These are phyloP conservation scores for Anoplopoma fimbria DNA, from an alignment of 2,113 vertebrate genomes.

Conservation along the genomic window DNA sequence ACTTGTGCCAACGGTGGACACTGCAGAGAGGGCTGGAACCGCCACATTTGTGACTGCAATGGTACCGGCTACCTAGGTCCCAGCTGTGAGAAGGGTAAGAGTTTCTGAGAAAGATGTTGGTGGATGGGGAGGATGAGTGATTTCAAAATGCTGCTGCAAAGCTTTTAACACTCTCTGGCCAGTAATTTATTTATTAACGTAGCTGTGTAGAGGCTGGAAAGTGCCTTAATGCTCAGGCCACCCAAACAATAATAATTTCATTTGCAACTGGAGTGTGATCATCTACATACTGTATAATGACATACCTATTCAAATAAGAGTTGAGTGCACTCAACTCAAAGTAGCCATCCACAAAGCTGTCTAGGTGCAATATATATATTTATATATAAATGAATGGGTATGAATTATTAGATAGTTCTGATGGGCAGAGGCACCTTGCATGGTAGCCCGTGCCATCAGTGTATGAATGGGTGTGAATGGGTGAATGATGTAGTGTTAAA, in stretches of 20 bases:
- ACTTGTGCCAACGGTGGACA: conserved; percentile 88
- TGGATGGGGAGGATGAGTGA: conserved; percentile 25
- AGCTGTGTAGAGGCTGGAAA: conserved; percentile 40
- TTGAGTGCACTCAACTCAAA: neutral
- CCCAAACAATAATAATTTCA: conserved; percentile 39
- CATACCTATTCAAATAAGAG: conserved; percentile 40
- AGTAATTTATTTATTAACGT: conserved; percentile 70
- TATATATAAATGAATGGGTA: neutral
- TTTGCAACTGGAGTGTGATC: conserved; percentile 29
- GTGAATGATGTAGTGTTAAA: too few species aligned
- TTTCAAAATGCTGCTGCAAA: conserved; percentile 48
- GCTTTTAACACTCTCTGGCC: conserved; percentile 67
- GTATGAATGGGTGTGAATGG: too few species aligned
- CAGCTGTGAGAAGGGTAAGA: conserved; percentile 90
- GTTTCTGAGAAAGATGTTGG: conserved; percentile 1
- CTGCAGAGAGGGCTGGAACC: conserved; percentile 94
- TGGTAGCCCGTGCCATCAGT: too few species aligned
- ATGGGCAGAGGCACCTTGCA: too few species aligned
- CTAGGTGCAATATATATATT: neutral
- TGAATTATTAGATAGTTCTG: too few species aligned
- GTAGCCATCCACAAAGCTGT: too few species aligned
- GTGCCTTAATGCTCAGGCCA: conserved; percentile 17
- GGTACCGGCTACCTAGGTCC: conserved; percentile 90
- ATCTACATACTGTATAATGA: conserved; percentile 15
- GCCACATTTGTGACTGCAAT: conserved; percentile 91